Evolutionary conservation across 2,888 invertebrate genomes (phyloP).

Genomic region (Noctua comes): DNA sequence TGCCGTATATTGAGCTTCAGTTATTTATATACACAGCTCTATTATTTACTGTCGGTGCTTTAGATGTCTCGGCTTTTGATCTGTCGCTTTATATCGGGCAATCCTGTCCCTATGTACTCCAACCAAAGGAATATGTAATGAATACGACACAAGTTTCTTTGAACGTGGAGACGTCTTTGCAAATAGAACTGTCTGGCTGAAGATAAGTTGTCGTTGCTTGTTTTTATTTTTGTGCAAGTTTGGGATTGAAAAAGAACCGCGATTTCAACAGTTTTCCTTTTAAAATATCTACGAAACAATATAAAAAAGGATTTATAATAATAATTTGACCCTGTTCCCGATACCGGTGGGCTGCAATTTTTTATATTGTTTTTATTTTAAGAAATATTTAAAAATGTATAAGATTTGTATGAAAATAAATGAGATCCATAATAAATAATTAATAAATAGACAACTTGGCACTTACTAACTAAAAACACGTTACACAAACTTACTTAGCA

Average conservation of each 20-base stretch:
- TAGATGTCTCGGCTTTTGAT: slow-evolving; percentile 7
- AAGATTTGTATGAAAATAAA: no score
- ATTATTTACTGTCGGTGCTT: neutral
- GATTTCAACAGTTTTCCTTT: neutral
- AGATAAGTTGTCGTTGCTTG: neutral
- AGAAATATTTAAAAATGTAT: no score
- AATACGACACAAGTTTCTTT: slow-evolving; percentile 11
- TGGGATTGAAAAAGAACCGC: neutral
- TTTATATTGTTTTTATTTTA: no score
- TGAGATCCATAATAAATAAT: no score
- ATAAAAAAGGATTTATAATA: neutral
- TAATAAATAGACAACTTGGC: no score
- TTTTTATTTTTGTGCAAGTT: neutral
- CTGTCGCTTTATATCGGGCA: slow-evolving; percentile 19
- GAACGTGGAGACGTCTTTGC: neutral
- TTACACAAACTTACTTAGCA: no score
- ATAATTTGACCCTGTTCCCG: no score
- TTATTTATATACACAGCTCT: slow-evolving; percentile 4
- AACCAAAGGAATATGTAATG: slow-evolving; percentile 31
- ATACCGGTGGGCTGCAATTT: no score
- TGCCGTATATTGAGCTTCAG: neutral
- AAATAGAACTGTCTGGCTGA: neutral
- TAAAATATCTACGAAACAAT: neutral
- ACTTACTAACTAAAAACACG: no score
- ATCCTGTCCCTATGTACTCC: neutral